Conservation (phyloP, 2,888 invertebrate genomes). For the Yponomeuta evonymella region DNA sequence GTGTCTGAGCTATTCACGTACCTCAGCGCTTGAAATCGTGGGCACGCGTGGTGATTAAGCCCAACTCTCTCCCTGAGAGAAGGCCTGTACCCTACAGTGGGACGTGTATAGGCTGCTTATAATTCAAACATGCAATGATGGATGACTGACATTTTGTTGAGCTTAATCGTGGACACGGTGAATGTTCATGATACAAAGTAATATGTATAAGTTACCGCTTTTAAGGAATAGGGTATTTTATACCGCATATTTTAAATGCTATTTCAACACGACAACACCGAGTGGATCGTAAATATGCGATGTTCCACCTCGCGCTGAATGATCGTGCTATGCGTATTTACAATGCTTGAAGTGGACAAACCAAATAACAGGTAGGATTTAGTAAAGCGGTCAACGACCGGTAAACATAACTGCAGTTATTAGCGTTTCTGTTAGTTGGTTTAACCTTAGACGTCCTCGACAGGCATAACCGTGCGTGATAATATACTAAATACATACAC, state of each 20-base stretch:
- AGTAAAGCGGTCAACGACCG: background rate
- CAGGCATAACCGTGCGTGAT: background rate
- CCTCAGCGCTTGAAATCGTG: too few relatives aligned
- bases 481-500: background rate
- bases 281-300: background rate
- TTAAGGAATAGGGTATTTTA: background rate
- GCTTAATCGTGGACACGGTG: background rate
- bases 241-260: background rate
- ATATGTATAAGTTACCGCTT: background rate
- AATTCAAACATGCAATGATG: background rate
- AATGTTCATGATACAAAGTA: background rate
- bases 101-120: too few relatives aligned
- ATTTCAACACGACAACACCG: background rate
- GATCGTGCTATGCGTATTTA: conserved; percentile 8
- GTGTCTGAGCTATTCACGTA: too few relatives aligned
- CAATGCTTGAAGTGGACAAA: conserved; percentile 4
- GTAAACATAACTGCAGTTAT: background rate
- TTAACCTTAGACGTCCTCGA: background rate
- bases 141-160: background rate
- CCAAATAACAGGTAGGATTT: background rate
- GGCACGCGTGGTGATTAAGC: too few relatives aligned
- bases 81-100: too few relatives aligned
- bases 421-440: background rate
- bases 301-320: background rate
- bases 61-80: too few relatives aligned